These are phyloP conservation scores for Ctenochaetus hawaiiensis DNA, from an alignment of 2,797 vertebrate genomes.

Conservation along the genomic window DNA sequence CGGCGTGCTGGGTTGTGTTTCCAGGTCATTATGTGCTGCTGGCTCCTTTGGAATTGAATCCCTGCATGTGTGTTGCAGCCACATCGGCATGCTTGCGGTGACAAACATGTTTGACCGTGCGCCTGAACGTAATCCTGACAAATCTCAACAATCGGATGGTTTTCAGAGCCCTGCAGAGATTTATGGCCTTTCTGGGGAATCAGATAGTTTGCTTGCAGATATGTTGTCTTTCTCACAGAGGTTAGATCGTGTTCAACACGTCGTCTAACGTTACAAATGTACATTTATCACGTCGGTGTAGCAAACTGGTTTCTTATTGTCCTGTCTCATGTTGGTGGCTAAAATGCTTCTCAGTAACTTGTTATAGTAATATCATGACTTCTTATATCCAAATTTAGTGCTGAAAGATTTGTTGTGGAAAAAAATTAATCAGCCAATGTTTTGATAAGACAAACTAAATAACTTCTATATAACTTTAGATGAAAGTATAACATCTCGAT, in stretches of 20 bases:
- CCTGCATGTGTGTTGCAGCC: neutral
- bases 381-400: neutral
- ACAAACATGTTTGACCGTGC: slow-evolving; percentile 30
- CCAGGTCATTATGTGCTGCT: slow-evolving; percentile 35
- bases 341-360: neutral
- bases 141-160: slow-evolving; percentile 3
- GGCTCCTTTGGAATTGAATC: slow-evolving; percentile 23
- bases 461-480: too few relatives aligned
- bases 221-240: neutral
- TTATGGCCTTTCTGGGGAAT: slow-evolving; percentile 29
- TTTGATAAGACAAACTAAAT: too few relatives aligned
- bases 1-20: slow-evolving; percentile 33
- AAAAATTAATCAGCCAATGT: neutral
- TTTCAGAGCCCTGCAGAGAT: slow-evolving; percentile 21
- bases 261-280: slow-evolving; percentile 65
- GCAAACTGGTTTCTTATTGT: slow-evolving; percentile 36
- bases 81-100: neutral
- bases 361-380: slow-evolving; percentile 1
- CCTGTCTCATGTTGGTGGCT: neutral
- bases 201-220: slow-evolving; percentile 34
- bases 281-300: slow-evolving; percentile 64
- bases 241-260: slow-evolving; percentile 66
- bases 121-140: slow-evolving; percentile 20
- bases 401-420: neutral
- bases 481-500: too few relatives aligned